These are phyloP conservation scores for Sitophilus oryzae DNA, from an alignment of 1,140 invertebrate genomes.

Conservation along the genomic window DNA sequence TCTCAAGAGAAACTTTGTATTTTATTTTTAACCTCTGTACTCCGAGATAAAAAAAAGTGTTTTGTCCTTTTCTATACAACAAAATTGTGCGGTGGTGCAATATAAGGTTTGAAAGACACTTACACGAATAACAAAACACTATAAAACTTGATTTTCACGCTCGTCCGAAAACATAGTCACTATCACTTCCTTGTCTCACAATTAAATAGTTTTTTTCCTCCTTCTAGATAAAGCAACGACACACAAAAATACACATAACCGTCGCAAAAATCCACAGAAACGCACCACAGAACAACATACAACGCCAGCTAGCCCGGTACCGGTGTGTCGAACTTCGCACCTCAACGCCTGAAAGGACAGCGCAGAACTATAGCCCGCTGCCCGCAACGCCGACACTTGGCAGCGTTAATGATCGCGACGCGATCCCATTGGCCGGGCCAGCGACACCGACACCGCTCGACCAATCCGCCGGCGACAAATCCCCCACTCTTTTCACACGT, in stretches of 20 bases:
- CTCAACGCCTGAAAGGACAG: constrained; percentile 38
- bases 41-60: background rate
- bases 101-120: background rate
- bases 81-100: background rate
- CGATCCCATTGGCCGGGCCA: constrained; percentile 34
- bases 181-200: background rate
- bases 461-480: constrained; percentile 39
- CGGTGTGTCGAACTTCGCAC: constrained; percentile 41
- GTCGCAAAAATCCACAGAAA: constrained; percentile 8
- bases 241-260: background rate
- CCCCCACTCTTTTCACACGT: constrained; percentile 43
- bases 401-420: constrained; percentile 42
- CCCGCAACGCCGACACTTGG: constrained; percentile 35
- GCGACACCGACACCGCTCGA: constrained; percentile 23
- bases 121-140: background rate
- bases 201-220: background rate
- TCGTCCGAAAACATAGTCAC: constrained; percentile 1
- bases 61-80: background rate
- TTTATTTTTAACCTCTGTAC: too few relatives aligned
- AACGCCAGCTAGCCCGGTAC: too few relatives aligned
- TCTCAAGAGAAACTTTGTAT: too few relatives aligned
- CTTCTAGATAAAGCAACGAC: background rate
- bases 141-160: background rate
- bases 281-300: constrained; percentile 1
- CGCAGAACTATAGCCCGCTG: constrained; percentile 40